A percentile compares a stretch with the other conserved stretches of the same genome.
Conservation (phyloP, 2,888 invertebrate genomes). For the Leucania comma region DNA sequence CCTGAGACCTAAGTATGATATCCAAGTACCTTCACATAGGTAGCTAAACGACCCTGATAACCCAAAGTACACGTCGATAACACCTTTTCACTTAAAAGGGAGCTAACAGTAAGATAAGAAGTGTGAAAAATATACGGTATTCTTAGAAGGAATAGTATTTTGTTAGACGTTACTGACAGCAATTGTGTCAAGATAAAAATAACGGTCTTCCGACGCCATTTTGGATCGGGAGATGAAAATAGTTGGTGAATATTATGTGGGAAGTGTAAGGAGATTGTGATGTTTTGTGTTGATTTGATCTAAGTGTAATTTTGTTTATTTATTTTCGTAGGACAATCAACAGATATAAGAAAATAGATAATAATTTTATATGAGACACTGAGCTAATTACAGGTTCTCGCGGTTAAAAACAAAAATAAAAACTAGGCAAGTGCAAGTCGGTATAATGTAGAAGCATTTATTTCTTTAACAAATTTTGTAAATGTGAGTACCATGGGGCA, state of each 20-base stretch:
- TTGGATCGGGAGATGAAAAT: slow-evolving; percentile 33
- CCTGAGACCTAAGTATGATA: slow-evolving; percentile 5
- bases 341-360: too few species aligned
- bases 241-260: slow-evolving; percentile 19
- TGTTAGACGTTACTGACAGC: slow-evolving; percentile 27
- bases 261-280: not conserved
- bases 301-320: too few species aligned
- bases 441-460: too few species aligned
- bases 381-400: too few species aligned
- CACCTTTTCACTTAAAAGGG: slow-evolving; percentile 18
- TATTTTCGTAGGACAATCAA: too few species aligned
- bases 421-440: too few species aligned
- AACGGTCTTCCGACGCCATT: slow-evolving; percentile 31
- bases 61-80: slow-evolving; percentile 17
- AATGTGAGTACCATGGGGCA: too few species aligned
- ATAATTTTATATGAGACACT: too few species aligned
- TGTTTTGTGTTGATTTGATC: too few species aligned
- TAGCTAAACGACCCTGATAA: slow-evolving; percentile 27
- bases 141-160: slow-evolving; percentile 39
- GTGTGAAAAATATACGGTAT: slow-evolving; percentile 28
- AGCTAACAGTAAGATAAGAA: slow-evolving; percentile 34
- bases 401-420: too few species aligned
- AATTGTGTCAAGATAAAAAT: slow-evolving; percentile 49
- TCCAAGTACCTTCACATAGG: not conserved
- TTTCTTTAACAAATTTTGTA: too few species aligned